Evolutionary conservation across 2,888 invertebrate genomes (phyloP).

Genomic region (Habrosyne pyritoides): DNA sequence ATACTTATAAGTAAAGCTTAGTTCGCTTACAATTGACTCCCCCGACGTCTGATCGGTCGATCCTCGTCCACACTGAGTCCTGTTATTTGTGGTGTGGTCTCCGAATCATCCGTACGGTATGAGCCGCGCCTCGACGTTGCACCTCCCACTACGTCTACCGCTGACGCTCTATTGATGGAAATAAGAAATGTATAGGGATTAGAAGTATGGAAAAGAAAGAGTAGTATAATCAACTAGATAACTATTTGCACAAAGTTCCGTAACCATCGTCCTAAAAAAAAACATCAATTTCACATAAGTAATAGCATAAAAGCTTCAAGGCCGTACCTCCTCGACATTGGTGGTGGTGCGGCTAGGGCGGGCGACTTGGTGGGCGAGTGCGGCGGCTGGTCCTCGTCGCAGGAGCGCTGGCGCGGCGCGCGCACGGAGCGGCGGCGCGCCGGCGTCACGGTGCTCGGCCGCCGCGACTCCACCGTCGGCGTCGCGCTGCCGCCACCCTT

Average conservation of each 20-base stretch:
- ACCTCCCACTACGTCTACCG: conserved; percentile 92
- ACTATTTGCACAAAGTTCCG: too few relatives aligned
- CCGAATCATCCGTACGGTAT: conserved; percentile 84
- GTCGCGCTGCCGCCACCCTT: conserved; percentile 86
- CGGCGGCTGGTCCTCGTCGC: conserved; percentile 87
- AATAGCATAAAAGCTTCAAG: conserved; percentile 19
- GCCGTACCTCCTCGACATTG: conserved; percentile 90
- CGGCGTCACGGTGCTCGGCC: conserved; percentile 85
- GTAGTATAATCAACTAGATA: too few relatives aligned
- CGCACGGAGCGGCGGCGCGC: conserved; percentile 84
- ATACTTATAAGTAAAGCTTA: too few relatives aligned
- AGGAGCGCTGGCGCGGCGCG: conserved; percentile 90
- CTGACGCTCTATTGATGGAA: conserved; percentile 85
- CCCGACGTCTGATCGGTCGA: conserved; percentile 89
- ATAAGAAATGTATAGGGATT: background rate
- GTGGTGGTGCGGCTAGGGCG: conserved; percentile 87
- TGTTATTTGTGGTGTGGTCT: conserved; percentile 82
- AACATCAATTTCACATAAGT: background rate
- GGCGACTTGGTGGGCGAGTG: conserved; percentile 64
- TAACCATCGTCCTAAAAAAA: too few relatives aligned
- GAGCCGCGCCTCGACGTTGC: conserved; percentile 85
- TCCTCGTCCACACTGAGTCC: conserved; percentile 88
- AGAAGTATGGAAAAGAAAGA: too few relatives aligned
- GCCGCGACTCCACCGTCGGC: conserved; percentile 82
- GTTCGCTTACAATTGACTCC: conserved; percentile 91